These are phyloP conservation scores for Bufo bufo DNA, from an alignment of 2,113 vertebrate species.

Conservation along the genomic window DNA sequence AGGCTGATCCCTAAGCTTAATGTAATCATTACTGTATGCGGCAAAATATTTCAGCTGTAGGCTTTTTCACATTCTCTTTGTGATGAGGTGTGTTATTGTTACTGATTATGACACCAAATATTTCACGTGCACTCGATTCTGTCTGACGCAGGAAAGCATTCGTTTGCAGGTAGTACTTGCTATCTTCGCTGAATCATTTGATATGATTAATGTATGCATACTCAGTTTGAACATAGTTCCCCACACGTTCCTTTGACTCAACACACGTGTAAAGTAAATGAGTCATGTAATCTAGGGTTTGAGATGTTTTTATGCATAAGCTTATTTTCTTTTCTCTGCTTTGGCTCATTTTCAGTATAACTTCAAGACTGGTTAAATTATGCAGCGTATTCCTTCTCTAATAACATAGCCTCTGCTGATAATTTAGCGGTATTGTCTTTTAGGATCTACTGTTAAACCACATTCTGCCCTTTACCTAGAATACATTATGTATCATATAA, in stretches of 20 bases:
- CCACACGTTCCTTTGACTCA: neutral
- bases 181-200: neutral
- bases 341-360: slow-evolving; percentile 20
- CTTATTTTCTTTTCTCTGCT: slow-evolving; percentile 3
- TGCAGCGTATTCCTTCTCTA: neutral
- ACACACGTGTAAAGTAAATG: slow-evolving; percentile 25
- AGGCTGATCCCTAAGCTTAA: neutral
- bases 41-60: neutral
- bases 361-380: slow-evolving; percentile 9
- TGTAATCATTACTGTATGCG: neutral
- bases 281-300: slow-evolving; percentile 17
- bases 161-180: neutral
- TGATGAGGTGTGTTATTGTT: neutral
- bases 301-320: slow-evolving; percentile 1
- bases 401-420: neutral
- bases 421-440: slow-evolving; percentile 25
- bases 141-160: neutral
- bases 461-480: neutral
- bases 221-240: neutral
- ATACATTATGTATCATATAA: too few species aligned
- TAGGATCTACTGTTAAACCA: neutral
- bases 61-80: neutral
- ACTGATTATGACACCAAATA: neutral
- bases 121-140: neutral
- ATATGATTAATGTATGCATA: slow-evolving; percentile 21